These are phyloP conservation scores for Arctia plantaginis DNA, from an alignment of 2,888 invertebrate species.

Conservation along the genomic window DNA sequence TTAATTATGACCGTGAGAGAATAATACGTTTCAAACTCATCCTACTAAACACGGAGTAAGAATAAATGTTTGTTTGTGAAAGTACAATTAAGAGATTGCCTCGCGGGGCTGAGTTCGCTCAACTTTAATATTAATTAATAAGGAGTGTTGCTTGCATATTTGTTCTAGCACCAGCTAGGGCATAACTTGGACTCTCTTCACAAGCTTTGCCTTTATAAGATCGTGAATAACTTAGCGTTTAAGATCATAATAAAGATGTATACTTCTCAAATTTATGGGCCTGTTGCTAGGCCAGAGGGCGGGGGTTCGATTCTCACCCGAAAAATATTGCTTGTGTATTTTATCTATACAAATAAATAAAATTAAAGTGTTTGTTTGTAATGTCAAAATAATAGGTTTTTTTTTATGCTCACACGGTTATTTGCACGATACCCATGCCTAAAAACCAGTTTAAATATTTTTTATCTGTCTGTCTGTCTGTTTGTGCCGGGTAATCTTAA, in stretches of 20 bases:
- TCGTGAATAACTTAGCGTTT: constrained; percentile 10
- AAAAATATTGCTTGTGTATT: too few species aligned
- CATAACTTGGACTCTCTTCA: constrained; percentile 22
- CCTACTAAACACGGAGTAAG: constrained; percentile 34
- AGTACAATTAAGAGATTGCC: constrained; percentile 58
- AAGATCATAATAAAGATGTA: not conserved
- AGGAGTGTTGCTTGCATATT: constrained; percentile 54
- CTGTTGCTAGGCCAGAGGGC: not conserved
- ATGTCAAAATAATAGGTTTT: too few species aligned
- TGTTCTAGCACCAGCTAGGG: constrained; percentile 50
- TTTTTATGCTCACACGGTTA: too few species aligned
- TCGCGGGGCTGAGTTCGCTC: constrained; percentile 42
- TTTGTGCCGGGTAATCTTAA: too few species aligned
- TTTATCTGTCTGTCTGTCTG: too few species aligned
- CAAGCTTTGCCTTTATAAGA: constrained; percentile 23
- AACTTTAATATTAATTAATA: constrained; percentile 62
- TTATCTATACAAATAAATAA: too few species aligned
- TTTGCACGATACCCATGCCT: too few species aligned
- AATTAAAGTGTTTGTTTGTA: too few species aligned
- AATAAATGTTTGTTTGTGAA: constrained; percentile 59
- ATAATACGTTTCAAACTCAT: constrained; percentile 3
- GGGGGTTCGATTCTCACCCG: not conserved
- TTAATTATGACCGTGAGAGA: constrained; percentile 3
- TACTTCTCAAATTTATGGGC: not conserved
- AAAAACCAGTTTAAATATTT: too few species aligned